Percentiles rank a stretch among this genome's conserved stretches.
These are phyloP conservation scores for Lycocerus yunnanus DNA, from an alignment of 2,888 invertebrate genomes.

Conservation along the genomic window DNA sequence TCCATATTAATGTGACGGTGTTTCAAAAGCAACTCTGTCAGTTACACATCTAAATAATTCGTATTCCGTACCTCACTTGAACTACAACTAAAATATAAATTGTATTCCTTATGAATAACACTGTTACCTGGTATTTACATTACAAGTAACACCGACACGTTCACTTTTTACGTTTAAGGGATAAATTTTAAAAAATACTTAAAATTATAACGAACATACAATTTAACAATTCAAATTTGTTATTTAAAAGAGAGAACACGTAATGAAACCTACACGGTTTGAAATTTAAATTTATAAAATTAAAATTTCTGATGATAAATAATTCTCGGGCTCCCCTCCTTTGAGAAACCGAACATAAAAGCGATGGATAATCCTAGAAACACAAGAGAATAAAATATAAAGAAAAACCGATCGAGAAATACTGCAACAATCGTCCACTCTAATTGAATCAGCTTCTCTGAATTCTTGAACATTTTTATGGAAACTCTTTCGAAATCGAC, in stretches of 20 bases:
- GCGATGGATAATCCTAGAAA: slow-evolving; percentile 59
- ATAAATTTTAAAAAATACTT: background rate
- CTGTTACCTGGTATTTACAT: background rate
- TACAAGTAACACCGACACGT: background rate
- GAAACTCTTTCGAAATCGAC: slow-evolving; percentile 52
- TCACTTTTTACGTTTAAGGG: background rate
- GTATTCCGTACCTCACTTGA: slow-evolving; percentile 10
- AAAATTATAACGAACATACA: background rate
- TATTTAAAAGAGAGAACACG: background rate
- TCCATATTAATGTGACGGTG: slow-evolving; percentile 23
- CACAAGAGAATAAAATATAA: slow-evolving; percentile 61
- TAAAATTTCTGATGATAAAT: background rate
- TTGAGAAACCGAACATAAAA: slow-evolving; percentile 44
- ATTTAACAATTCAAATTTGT: background rate
- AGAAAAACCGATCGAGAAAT: slow-evolving; percentile 46
- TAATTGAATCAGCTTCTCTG: slow-evolving; percentile 22
- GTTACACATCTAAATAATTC: slow-evolving; percentile 6
- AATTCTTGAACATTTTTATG: slow-evolving; percentile 35
- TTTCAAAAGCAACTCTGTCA: slow-evolving; percentile 14
- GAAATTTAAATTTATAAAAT: background rate
- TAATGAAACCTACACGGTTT: background rate
- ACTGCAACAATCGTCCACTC: background rate
- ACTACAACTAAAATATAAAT: slow-evolving; percentile 3
- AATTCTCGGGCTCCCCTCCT: background rate
- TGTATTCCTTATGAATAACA: background rate